Base-by-base conservation (phyloP, 92 coral and sea anemone genomes). In the Umimayanthus chanpuru region DNA sequence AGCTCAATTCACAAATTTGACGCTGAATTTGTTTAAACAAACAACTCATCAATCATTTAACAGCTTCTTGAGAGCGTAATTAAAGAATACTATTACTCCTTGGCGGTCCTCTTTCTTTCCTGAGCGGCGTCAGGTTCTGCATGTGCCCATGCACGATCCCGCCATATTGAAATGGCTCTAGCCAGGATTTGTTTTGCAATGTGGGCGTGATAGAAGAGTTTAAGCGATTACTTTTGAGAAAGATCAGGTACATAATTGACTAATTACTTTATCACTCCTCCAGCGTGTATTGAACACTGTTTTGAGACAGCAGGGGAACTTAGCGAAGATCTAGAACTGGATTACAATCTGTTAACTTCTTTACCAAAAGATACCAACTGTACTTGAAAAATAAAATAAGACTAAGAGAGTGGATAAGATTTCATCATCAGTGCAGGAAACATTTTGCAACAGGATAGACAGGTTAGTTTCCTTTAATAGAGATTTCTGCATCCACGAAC, bases 271-370 rank as follows among this genome's bases (percentile, higher is more conserved):
- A 81, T 49, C 71, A 65, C 70, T 81, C 77, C 43, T 40, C 49
- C 29, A 9, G 25, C 36, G 85, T 81, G 71, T 4, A 55, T 58
- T 26, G 61, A 47, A 14, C 26, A 47, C 64, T 18, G 56, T 28
- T 25, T 66, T 47, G 66, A 78, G 40, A 78, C 82, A 25, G 65
- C 82, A 78, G 82, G 82, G 30, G 85, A 47, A 61, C 71, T 61
- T 61, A 30, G n/a, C 50, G 28, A 5, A 81, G 25, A 7, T 15
- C 28, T 23, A 7, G 25, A 81, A 81, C 73, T 38, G 8, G 49
- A 81, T 81, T 36, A 29, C 72, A 29, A n/a, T 36, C 70, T 81
- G 73, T 30, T 32, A 81, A 81, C 21, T 81, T 81, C 71, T 61
- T 56, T 81, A 81, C 71, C 44, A 81, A 81, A 61, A 61, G 50